phyloP scores from a whole-genome alignment of 2,113 vertebrate species.

The Paralichthys olivaceus region DNA sequence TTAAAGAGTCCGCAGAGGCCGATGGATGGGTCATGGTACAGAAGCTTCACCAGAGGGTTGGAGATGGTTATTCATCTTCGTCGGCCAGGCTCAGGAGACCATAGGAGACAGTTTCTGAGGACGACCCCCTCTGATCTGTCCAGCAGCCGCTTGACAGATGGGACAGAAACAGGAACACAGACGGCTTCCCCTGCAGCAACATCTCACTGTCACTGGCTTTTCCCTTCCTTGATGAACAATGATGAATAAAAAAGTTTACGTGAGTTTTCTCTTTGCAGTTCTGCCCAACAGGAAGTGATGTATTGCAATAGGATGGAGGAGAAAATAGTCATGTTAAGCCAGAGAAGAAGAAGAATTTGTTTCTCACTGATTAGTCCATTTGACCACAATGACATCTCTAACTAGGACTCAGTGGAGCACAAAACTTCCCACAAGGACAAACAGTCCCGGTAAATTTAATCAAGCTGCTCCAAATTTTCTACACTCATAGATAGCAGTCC shows the following conservation, averaged over 20 bases:
- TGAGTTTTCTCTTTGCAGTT: neutral
- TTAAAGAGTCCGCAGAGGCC: constrained; percentile 42
- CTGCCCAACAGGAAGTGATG: neutral
- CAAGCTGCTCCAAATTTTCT: too few relatives aligned
- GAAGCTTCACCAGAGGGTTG: constrained; percentile 28
- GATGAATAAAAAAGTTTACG: constrained; percentile 2
- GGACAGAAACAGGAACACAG: constrained; percentile 20
- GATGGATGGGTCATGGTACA: constrained; percentile 47
- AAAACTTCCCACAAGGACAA: too few relatives aligned
- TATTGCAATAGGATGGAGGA: neutral
- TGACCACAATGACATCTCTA: constrained; percentile 59
- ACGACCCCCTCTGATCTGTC: constrained; percentile 45
- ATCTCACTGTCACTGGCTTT: constrained; percentile 13
- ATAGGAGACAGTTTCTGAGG: constrained; percentile 26
- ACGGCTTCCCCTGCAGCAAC: constrained; percentile 8
- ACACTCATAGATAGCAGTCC: neutral
- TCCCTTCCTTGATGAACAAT: constrained; percentile 23
- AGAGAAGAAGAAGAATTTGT: too few relatives aligned
- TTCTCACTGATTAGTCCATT: constrained; percentile 12
- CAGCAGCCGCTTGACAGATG: constrained; percentile 38
- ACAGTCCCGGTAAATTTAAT: too few relatives aligned
- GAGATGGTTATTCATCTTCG: constrained; percentile 51
- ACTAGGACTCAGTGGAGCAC: neutral
- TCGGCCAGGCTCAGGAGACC: constrained; percentile 35
- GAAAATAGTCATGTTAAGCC: neutral